Percentiles rank a stretch among this genome's conserved stretches.
These are phyloP conservation scores for Pteruthius melanotis DNA, from an alignment of 2,113 vertebrate genomes.

Conservation along the genomic window DNA sequence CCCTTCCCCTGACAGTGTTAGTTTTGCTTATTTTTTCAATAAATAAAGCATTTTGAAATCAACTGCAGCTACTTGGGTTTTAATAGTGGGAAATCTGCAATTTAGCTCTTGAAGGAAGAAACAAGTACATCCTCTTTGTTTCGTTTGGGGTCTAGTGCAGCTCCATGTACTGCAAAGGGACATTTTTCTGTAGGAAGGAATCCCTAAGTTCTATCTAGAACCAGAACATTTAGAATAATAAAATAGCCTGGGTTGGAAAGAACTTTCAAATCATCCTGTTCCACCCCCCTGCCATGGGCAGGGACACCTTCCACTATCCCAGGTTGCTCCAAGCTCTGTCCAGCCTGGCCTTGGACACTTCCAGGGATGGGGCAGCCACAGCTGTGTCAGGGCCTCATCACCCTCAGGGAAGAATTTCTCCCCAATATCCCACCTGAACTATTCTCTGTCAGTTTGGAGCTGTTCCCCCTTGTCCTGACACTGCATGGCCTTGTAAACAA, in stretches of 20 bases:
- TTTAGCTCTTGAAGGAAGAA: background rate
- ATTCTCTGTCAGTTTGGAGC: background rate
- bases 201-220: background rate
- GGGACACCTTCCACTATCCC: background rate
- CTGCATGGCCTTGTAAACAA: background rate
- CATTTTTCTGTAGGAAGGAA: background rate
- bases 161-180: background rate
- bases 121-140: background rate
- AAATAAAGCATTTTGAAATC: conserved; percentile 48
- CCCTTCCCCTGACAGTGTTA: background rate
- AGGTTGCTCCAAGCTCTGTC: background rate
- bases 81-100: background rate
- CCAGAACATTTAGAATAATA: background rate
- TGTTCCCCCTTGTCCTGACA: background rate
- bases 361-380: background rate
- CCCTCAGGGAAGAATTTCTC: background rate
- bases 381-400: background rate
- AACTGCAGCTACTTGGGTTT: background rate
- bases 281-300: background rate
- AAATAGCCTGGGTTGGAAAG: background rate
- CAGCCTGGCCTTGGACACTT: background rate
- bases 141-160: background rate
- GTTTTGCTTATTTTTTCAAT: conserved; percentile 53
- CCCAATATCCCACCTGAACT: background rate
- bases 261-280: background rate